Conservation (phyloP, 2,888 invertebrate species). For the Cetonia aurata region DNA sequence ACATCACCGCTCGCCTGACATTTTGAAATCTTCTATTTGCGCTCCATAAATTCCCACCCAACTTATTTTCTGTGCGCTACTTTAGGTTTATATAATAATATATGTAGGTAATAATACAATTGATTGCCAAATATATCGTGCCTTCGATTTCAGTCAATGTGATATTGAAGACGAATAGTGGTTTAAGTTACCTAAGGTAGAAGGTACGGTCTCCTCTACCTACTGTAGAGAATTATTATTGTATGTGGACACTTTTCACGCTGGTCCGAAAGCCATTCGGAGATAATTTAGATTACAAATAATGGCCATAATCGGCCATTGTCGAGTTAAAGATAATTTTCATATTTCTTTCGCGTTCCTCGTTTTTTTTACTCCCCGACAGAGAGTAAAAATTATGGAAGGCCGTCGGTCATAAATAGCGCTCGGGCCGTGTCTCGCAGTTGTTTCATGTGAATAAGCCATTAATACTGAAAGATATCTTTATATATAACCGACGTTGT, state of each 20-base stretch:
- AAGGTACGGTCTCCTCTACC: conserved; percentile 8
- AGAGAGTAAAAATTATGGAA: conserved; percentile 27
- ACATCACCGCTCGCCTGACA: conserved; percentile 14
- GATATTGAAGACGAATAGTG: conserved; percentile 1
- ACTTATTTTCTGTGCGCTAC: not conserved
- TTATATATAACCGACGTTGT: conserved; percentile 43
- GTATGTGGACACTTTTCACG: conserved; percentile 55
- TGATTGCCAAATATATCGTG: conserved; percentile 17
- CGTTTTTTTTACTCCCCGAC: conserved; percentile 21
- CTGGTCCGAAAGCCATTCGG: conserved; percentile 59
- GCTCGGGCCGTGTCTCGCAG: conserved; percentile 39
- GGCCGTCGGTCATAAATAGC: conserved; percentile 28
- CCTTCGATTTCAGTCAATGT: conserved; percentile 17
- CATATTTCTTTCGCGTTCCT: conserved; percentile 37
- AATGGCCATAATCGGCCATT: conserved; percentile 59
- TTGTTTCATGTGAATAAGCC: conserved; percentile 48
- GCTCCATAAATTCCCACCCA: conserved; percentile 13
- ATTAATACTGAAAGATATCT: conserved; percentile 48
- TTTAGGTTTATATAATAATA: not conserved
- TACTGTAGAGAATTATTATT: conserved; percentile 34
- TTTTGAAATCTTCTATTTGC: conserved; percentile 12
- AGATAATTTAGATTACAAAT: conserved; percentile 65
- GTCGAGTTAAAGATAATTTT: conserved; percentile 42
- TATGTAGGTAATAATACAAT: conserved; percentile 8
- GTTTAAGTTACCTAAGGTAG: conserved; percentile 19